Base-by-base conservation (phyloP, 2,797 vertebrate genomes). In the Thunnus albacares region DNA sequence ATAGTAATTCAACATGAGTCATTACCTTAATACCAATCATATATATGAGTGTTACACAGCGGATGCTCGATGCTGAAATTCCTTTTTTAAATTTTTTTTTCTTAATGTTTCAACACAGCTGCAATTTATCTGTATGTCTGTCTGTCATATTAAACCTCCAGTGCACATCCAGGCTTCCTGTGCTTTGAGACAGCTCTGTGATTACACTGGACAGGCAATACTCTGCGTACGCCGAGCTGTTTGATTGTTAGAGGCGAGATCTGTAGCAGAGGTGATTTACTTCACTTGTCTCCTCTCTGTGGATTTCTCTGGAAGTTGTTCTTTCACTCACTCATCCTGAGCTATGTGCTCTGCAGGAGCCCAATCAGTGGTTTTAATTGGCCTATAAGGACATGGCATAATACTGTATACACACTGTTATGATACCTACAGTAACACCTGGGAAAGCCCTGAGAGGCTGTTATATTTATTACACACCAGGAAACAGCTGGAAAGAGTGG, bases 131-230 rank as follows among this genome's bases (percentile, higher is more conserved):
- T 71, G 52, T 13, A 69, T 5, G 28, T 24, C 24, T 69, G 71
- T 81, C 85, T 60, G 82, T 90, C 79, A 84, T 81, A 78, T 81
- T 74, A 66, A 71, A 79, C 70, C 81, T 84, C 30, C 70, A 8
- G 79, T 68, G 79, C 68, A 65, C 80, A 69, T 45, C 77, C 80
- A 30, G 56, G 62, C 77, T 70, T 75, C 80, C 80, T 33, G 72
- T 17, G 85, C 82, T 78, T 13, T 11, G 20, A 81, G 86, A 81
- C 86, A 73, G 77, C 71, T 85, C 75, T 58, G 80, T 83, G 84
- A 91, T 90, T 86, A 83, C 84, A 58, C 69, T 8, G 79, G 86
- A 87, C 86, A 87, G 83, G 79, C 82, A 77, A 84, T 81, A 53
- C 81, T 81, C 71, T 15, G 69, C 56, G 33, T 81, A 58, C 33